Base-by-base conservation (phyloP, 2,113 vertebrate genomes). In the Halichoerus grypus region DNA sequence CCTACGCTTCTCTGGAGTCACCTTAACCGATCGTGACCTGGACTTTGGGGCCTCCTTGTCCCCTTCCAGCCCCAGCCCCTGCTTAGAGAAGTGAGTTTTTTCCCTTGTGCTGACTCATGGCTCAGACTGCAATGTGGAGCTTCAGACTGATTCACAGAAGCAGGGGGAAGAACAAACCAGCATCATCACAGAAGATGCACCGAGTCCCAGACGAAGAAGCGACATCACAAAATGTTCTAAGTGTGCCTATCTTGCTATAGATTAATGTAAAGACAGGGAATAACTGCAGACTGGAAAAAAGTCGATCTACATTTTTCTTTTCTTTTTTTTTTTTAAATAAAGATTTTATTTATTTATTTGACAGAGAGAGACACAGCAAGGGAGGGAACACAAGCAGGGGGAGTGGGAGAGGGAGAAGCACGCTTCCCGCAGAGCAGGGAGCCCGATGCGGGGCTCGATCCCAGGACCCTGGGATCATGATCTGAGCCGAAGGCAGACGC, bases 21-120 rank as follows among this genome's bases (percentile, higher is more conserved):
- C 16, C 55, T 36, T 76, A 33, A 3, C n/a, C 28, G 39, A 1
- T 26, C 22, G 11, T 36, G 36, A 33, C 76, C 86, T 33, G 61
- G 16, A 36, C 82, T 55, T 28, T 51, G 11, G 33, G 26, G 46
- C 13, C 31, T 94, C 24, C 49, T 91, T 55, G n/a, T 39, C 61
- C 39, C 26, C 14, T 91, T 55, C 49, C 6, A 82, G 24, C 19
- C 92, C 59, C 11, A 72, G 46, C 24, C 21, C 28, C 18, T 53
- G 11, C 21, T 49, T 90, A 46, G 33, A 76, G 57, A 84, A 92
- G 24, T 15, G 49, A 55, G 33, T 72, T 95, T 74, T 77, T 82
- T 79, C 49, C 21, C 53, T n/a, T 57, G 19, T 86, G 63, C 86
- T 86, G 95, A 96, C 89, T 96, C 88, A 96, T n/a, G 19, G 53